phyloP scores from a whole-genome alignment of 1,140 invertebrate genomes.

The Cyclina sinensis region DNA sequence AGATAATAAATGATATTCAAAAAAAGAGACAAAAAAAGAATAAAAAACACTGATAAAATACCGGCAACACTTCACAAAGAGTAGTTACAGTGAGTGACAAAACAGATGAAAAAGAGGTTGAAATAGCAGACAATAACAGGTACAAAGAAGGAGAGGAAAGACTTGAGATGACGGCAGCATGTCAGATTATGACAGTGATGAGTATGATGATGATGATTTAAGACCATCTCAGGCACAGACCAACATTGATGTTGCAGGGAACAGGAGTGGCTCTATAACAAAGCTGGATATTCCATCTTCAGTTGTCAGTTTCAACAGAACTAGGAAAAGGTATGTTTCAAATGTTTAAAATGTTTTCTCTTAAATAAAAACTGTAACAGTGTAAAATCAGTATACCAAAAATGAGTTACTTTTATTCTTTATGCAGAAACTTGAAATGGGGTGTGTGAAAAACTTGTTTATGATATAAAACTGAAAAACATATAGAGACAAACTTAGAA shows the following conservation, averaged over 20 bases:
- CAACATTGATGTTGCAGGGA: conserved; percentile 56
- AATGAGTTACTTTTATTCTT: no score
- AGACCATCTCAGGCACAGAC: conserved; percentile 10
- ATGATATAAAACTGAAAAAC: no score
- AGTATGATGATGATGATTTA: not conserved
- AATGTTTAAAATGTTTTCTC: no score
- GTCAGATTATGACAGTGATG: not conserved
- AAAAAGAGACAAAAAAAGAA: not conserved
- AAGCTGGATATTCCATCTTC: conserved; percentile 40
- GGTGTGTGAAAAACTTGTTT: no score
- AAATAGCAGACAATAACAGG: not conserved
- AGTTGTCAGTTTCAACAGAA: conserved; percentile 60
- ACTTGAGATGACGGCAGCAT: not conserved
- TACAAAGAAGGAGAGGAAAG: not conserved
- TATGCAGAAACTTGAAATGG: no score
- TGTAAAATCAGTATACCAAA: no score
- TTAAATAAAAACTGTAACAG: no score
- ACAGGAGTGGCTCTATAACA: conserved; percentile 56
- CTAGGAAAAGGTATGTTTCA: conserved; percentile 65
- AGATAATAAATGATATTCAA: not conserved
- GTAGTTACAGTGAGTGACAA: not conserved
- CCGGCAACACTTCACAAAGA: not conserved
- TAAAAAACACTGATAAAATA: not conserved
- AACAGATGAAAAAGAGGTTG: not conserved
- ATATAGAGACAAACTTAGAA: no score